Evolutionary conservation across 2,797 vertebrate species (phyloP).

Genomic region (Characodon lateralis): DNA sequence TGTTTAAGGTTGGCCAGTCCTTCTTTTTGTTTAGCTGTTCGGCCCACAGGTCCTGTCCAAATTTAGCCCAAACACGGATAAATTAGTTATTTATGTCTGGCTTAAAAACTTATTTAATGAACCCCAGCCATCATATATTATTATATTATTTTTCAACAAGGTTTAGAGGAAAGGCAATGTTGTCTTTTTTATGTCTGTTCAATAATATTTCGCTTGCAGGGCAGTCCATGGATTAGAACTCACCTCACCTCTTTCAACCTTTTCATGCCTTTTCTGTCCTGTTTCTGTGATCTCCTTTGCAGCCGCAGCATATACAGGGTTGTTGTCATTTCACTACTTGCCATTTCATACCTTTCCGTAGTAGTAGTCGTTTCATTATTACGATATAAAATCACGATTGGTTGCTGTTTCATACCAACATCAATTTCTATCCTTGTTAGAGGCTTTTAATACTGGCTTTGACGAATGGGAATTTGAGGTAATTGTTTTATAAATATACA

Average conservation of each 20-base stretch:
- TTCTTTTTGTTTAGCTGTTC: too few relatives aligned
- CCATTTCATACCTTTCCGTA: background rate
- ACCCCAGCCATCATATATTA: too few relatives aligned
- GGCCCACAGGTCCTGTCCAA: too few relatives aligned
- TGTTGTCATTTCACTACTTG: background rate
- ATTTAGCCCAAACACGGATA: too few relatives aligned
- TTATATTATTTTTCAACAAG: too few relatives aligned
- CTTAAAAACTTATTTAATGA: too few relatives aligned
- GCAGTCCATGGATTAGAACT: constrained; percentile 27
- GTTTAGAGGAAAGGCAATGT: background rate
- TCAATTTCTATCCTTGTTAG: background rate
- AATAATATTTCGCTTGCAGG: background rate
- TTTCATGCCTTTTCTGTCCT: background rate
- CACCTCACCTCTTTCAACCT: background rate
- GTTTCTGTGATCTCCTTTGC: background rate
- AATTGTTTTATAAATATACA: background rate
- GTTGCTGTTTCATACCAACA: background rate
- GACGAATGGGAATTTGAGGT: background rate
- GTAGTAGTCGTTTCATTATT: background rate
- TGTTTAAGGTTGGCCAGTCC: too few relatives aligned
- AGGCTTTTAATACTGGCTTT: background rate
- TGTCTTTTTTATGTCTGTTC: background rate
- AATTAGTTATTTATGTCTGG: too few relatives aligned
- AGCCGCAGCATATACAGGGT: background rate
- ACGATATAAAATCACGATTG: background rate